Evolutionary conservation across 2,113 vertebrate genomes (phyloP).

Genomic region (Nettapus auritus): DNA sequence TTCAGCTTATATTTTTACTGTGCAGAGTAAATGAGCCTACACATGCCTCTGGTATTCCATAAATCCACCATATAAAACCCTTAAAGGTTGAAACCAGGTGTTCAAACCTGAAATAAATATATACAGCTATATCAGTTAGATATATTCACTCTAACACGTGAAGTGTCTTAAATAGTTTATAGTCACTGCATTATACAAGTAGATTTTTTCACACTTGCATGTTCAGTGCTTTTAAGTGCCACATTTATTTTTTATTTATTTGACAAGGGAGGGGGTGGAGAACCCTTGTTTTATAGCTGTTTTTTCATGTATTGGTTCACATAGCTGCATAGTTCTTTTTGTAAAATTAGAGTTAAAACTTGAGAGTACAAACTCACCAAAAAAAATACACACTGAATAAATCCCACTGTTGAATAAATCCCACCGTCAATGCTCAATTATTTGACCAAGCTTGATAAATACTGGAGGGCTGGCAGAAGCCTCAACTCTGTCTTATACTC

Average conservation of each 20-base stretch:
- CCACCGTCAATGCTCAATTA: background rate
- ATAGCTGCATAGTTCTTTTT: background rate
- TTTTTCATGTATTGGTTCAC: background rate
- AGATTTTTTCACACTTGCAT: background rate
- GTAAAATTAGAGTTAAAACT: background rate
- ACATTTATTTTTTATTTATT: background rate
- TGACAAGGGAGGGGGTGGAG: background rate
- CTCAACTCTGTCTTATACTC: background rate
- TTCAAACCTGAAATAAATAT: constrained; percentile 16
- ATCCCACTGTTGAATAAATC: background rate
- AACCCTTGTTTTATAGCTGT: background rate
- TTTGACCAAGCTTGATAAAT: background rate
- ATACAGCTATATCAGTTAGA: background rate
- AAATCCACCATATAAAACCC: constrained; percentile 25
- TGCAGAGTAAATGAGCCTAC: constrained; percentile 32
- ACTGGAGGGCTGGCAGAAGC: background rate
- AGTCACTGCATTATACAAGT: background rate
- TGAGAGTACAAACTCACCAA: background rate
- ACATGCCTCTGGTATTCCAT: constrained; percentile 6
- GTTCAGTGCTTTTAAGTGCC: background rate
- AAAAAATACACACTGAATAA: background rate
- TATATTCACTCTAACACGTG: background rate
- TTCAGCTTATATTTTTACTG: constrained; percentile 54
- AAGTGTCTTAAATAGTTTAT: constrained; percentile 9
- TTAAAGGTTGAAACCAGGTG: constrained; percentile 10